These are phyloP conservation scores for Pontoporia blainvillei DNA, from an alignment of 2,113 vertebrate genomes.

Conservation along the genomic window DNA sequence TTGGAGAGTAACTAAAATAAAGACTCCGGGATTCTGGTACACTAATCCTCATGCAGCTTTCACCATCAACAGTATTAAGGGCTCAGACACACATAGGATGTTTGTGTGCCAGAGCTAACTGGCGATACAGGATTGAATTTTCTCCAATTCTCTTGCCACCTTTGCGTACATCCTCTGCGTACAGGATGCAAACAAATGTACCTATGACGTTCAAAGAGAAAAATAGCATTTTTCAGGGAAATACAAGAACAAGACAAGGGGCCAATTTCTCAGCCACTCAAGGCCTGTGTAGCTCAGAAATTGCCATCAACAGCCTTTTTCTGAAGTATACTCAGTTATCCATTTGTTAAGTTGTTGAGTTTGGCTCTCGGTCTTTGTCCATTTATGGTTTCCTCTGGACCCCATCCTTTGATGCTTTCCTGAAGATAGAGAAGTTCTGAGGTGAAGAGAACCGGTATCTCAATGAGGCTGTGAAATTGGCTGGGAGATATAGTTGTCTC, in stretches of 20 bases:
- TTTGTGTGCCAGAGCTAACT: not conserved
- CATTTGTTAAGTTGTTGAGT: not conserved
- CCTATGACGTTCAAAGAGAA: not conserved
- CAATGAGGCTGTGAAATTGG: not conserved
- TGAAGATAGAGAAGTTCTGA: not conserved
- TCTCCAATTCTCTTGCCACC: no score
- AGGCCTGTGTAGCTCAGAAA: not conserved
- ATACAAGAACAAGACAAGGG: not conserved
- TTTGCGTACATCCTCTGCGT: no score
- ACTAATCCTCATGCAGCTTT: fast-evolving
- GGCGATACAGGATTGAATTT: no score
- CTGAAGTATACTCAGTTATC: not conserved
- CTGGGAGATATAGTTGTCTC: not conserved
- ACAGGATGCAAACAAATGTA: not conserved
- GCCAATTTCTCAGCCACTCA: not conserved
- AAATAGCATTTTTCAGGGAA: not conserved
- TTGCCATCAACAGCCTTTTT: not conserved
- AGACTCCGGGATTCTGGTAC: not conserved
- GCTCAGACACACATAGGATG: not conserved
- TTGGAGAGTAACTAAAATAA: not conserved
- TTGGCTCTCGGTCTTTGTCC: not conserved
- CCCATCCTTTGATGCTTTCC: not conserved
- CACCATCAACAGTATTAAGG: fast-evolving
- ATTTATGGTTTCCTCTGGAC: not conserved
- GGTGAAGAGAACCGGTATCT: not conserved